Conservation (phyloP, 2,797 vertebrate species). For the Hirundo rustica region DNA sequence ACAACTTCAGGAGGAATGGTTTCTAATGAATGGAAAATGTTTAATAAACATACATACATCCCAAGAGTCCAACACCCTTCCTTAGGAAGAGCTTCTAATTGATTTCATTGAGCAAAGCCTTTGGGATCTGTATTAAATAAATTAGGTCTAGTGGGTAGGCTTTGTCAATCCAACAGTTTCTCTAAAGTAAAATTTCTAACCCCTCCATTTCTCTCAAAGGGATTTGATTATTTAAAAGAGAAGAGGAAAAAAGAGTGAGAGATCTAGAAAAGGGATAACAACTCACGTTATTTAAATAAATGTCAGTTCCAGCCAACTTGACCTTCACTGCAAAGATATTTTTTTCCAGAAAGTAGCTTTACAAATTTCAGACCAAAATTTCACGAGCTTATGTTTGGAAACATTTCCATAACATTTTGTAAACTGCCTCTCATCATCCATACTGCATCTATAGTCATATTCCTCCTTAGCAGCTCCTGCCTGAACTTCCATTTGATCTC, state of each 20-base stretch:
- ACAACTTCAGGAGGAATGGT: background rate
- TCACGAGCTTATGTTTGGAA: background rate
- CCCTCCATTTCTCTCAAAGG: background rate
- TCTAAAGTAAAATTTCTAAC: slow-evolving; percentile 16
- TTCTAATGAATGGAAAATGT: background rate
- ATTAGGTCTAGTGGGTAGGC: slow-evolving; percentile 23
- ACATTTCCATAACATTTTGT: background rate
- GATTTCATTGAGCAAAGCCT: slow-evolving; percentile 26
- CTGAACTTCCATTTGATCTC: background rate
- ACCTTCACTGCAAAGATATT: background rate
- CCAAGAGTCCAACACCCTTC: background rate
- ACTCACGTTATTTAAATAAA: slow-evolving; percentile 25
- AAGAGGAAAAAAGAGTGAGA: background rate
- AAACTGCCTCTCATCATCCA: background rate
- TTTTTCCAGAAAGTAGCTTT: background rate
- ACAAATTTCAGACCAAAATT: slow-evolving; percentile 7
- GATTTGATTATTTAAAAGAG: slow-evolving; percentile 24
- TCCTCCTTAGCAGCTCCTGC: background rate
- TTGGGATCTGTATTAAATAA: slow-evolving; percentile 40
- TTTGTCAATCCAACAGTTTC: slow-evolving; percentile 34
- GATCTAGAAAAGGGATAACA: background rate
- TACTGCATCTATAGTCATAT: background rate
- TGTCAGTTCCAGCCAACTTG: background rate
- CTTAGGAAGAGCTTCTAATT: slow-evolving; percentile 2
- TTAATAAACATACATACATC: background rate